phyloP scores from a whole-genome alignment of 2,888 invertebrate species.

The Andrena dorsata region DNA sequence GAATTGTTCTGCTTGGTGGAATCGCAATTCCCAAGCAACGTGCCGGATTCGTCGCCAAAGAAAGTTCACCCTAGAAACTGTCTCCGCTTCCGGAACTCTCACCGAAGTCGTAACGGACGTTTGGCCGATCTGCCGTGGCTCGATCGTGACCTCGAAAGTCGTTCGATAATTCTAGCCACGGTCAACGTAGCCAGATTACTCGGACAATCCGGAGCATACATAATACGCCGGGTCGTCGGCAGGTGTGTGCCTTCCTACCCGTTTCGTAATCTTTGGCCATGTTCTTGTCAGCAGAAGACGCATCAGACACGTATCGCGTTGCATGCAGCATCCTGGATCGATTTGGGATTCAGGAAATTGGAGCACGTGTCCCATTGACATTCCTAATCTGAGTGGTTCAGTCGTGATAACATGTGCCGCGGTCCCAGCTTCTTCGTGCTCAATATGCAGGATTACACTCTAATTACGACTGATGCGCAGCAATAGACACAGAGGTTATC shows the following conservation, averaged over 20 bases:
- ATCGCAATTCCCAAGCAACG: not conserved
- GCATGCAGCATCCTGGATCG: conserved; percentile 8
- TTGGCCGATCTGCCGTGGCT: conserved; percentile 40
- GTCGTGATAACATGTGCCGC: not conserved
- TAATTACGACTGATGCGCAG: too few species aligned
- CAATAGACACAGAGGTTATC: too few species aligned
- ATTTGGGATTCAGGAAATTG: not conserved
- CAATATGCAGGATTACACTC: too few species aligned
- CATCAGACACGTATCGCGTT: not conserved
- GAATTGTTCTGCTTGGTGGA: not conserved
- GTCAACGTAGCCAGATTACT: conserved; percentile 70
- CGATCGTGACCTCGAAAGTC: conserved; percentile 82
- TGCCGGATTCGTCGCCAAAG: conserved; percentile 42
- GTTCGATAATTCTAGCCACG: conserved; percentile 80
- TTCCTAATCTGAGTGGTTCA: not conserved
- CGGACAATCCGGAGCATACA: conserved; percentile 74
- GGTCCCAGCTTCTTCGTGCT: not conserved
- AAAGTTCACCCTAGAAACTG: conserved; percentile 76
- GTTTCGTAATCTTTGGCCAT: conserved; percentile 59
- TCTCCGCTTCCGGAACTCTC: conserved; percentile 78
- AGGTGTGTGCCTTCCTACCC: conserved; percentile 40
- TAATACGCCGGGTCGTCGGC: conserved; percentile 66
- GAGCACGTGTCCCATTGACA: not conserved
- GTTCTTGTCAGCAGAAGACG: conserved; percentile 11
- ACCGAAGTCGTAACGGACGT: conserved; percentile 60